Base-by-base conservation (phyloP, 2,797 vertebrate genomes). In the Holocentrus rufus region DNA sequence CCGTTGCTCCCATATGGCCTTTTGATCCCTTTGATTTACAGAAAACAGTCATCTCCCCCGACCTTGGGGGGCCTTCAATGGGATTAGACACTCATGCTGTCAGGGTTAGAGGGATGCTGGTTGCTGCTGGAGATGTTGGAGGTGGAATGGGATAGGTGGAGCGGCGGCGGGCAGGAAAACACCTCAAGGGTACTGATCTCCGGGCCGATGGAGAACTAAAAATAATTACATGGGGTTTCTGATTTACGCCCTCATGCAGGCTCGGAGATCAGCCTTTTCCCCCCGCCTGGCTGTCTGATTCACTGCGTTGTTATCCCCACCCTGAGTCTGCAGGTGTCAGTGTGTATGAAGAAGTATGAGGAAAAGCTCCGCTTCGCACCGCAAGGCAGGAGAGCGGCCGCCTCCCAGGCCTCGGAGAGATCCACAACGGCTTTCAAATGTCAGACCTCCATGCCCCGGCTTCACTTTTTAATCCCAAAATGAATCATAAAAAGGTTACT, bases 381-480 rank as follows among this genome's bases (percentile, higher is more conserved):
- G 66, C 72, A 73, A 78, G 22, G 68, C 36, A 62, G 34, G 58
- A 71, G 73, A 47, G 69, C 65, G 62, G 69, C 70, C 77, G 67
- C 75, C 83, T 85, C 77, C 39, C 64, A 64, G 74, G 74, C 25
- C 50, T 44, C 34, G 59, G 72, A 80, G 72, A 80, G 74, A 81
- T 81, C 46, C 1, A 72, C 59, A 76, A 59, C 80, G 74, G 76
- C 74, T 83, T 85, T 82, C 72, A 89, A 91, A 93, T 87, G 86
- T 90, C 88, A 92, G 76, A 69, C 67, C 79, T 81, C 47, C 58
- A 20, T 63, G 62, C 53, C 68, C 71, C n/a, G 10, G 57, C 65
- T 89, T 81, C 77, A 39, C 68, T 69, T 79, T 80, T 65, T 67
- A 79, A 85, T 83, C 62, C 25, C 62, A 55, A 57, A 81, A 69